phyloP scores from a whole-genome alignment of 1,140 invertebrate species.

The Luehdorfia chinensis region DNA sequence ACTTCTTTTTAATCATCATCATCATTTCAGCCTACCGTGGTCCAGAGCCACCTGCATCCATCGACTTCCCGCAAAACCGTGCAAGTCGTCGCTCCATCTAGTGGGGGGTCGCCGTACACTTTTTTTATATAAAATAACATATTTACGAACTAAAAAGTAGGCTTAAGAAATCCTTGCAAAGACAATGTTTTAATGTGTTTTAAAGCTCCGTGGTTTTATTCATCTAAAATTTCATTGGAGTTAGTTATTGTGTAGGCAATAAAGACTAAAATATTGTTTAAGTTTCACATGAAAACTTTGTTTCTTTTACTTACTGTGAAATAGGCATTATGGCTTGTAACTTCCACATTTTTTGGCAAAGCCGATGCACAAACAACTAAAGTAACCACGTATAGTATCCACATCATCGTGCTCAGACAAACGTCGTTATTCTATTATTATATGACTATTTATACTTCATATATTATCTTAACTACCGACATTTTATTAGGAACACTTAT shows the following conservation, averaged over 20 bases:
- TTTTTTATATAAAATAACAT: too few species aligned
- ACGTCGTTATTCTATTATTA: constrained; percentile 1
- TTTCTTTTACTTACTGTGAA: neutral
- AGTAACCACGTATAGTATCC: neutral
- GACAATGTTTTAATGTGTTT: too few species aligned
- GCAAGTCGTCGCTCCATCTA: too few species aligned
- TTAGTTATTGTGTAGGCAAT: neutral
- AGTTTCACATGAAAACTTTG: neutral
- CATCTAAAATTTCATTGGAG: too few species aligned
- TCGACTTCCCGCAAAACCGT: too few species aligned
- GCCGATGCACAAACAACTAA: neutral
- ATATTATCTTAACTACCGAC: constrained; percentile 8
- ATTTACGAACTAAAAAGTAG: too few species aligned
- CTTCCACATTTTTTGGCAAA: neutral
- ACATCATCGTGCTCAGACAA: constrained; percentile 12
- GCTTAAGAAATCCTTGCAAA: too few species aligned
- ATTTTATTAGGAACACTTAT: constrained; percentile 13
- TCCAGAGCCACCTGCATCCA: too few species aligned
- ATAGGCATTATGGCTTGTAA: constrained; percentile 2
- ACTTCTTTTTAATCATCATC: too few species aligned
- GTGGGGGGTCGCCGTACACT: too few species aligned
- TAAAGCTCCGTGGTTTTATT: too few species aligned
- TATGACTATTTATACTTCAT: constrained; percentile 7
- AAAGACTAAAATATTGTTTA: neutral
- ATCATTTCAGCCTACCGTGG: too few species aligned